Evolutionary conservation across 2,797 vertebrate species (phyloP), one percentile per base, ranked within the genome.

Genomic region (Bufotes viridis): DNA sequence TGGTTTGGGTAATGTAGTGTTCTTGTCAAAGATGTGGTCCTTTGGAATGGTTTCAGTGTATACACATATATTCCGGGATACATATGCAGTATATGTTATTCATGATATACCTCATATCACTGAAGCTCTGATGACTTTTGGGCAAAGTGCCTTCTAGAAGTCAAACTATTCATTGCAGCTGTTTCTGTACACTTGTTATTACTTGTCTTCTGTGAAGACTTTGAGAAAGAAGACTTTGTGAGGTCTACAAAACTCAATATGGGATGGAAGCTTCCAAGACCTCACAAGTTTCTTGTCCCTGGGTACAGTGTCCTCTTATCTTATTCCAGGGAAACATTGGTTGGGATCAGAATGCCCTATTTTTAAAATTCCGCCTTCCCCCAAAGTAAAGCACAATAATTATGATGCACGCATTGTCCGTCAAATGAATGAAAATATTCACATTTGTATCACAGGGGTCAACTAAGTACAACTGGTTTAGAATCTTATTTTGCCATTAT

Each of bases 161-260:
- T 17, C 20, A 63, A 69, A 74, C 65, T 82, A 72, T 74, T 87
- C 83, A 13, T 72, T 83, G 84, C 88, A 89, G 88, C 88, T 89
- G 88, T 89, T 69, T 4, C 55, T 82, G 63, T 87, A 72, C 79
- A 89, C 84, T 78, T 80, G 69, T 61, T 87, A 79, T 69, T 51
- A 53, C 88, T 86, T 53, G 79, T 82, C 84, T 86, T 53, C 26
- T 88, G 72, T 76, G 72, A 72, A 42, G 79, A 78, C 63, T 76
- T 22, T 82, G 79, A 13, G 17, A 78, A 8, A 57, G 61, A 49
- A 82, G 74, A 86, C 84, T 83, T 83, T 89, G 88, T 89, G 88
- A 55, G 88, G 88, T 89, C 88, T 85, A 51, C 29, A 81, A 86
- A 85, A 61, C 61, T 34, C 42, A 69, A 81, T 86, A 58, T 78